Evolutionary conservation across 2,888 invertebrate species (phyloP).

Genomic region (Anaspis maculata): DNA sequence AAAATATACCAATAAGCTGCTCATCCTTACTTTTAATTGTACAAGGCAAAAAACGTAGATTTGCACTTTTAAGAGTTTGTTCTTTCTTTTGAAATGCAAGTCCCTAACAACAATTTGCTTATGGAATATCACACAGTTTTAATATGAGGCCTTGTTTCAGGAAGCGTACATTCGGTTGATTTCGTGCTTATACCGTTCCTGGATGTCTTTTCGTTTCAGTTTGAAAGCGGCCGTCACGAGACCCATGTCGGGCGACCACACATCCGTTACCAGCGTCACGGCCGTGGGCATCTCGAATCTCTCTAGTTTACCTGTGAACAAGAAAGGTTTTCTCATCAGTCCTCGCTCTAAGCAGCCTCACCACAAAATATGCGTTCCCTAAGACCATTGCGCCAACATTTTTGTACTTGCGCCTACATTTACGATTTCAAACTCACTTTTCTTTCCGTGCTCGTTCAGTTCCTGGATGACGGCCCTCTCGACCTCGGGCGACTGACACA

Average conservation of each 20-base stretch:
- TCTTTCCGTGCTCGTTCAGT: conserved; percentile 73
- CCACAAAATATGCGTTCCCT: no score
- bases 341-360: no score
- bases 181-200: conserved; percentile 85
- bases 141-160: conserved; percentile 49
- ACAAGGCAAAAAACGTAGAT: conserved; percentile 9
- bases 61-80: background rate
- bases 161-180: conserved; percentile 92
- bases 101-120: conserved; percentile 22
- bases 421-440: no score
- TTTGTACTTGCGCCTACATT: conserved; percentile 1
- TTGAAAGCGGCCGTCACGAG: conserved; percentile 98
- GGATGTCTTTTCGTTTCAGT: conserved; percentile 92
- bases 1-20: conserved; percentile 12
- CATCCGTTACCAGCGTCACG: conserved; percentile 79
- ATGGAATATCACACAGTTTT: conserved; percentile 20
- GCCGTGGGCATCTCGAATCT: conserved; percentile 89
- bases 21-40: conserved; percentile 6
- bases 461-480: conserved; percentile 77
- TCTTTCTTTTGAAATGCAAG: conserved; percentile 14
- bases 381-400: background rate
- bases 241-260: conserved; percentile 97
- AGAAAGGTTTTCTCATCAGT: no score
- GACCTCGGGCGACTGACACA: conserved; percentile 65
- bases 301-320: conserved; percentile 73